Percentiles rank a stretch among this genome's conserved stretches.
Evolutionary conservation across 1,140 invertebrate genomes (phyloP).

Genomic region (Eupristina koningsbergeri): DNA sequence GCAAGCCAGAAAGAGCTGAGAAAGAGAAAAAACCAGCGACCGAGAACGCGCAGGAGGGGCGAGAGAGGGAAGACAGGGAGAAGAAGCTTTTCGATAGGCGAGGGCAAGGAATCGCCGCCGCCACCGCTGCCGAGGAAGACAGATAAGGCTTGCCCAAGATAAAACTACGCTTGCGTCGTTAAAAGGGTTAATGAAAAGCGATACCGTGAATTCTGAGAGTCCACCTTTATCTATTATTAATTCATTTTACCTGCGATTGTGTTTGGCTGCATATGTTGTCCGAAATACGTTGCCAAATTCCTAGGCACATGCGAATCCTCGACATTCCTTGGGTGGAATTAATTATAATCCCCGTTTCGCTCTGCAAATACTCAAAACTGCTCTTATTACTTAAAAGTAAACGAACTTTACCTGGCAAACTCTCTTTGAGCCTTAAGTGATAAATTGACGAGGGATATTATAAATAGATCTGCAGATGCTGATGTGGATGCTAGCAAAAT

Average conservation of each 20-base stretch:
- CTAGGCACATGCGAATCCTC: no score
- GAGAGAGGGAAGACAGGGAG: conserved; percentile 12
- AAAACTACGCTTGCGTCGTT: conserved; percentile 7
- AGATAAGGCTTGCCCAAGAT: conserved; percentile 26
- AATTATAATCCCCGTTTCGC: no score
- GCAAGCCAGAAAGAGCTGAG: conserved; percentile 29
- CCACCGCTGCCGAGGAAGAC: conserved; percentile 24
- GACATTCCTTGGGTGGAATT: no score
- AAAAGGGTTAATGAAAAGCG: conserved; percentile 24
- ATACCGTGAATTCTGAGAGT: background rate
- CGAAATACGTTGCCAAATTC: no score
- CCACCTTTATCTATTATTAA: background rate
- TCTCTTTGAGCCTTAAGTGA: background rate
- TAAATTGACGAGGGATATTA: background rate
- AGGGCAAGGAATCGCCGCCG: conserved; percentile 2
- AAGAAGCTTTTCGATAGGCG: conserved; percentile 27
- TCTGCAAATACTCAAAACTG: no score
- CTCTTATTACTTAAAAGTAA: background rate
- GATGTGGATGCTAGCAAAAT: background rate
- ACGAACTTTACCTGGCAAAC: background rate
- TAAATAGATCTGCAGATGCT: background rate
- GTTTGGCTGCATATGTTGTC: background rate
- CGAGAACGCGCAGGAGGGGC: background rate
- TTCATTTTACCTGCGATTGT: background rate
- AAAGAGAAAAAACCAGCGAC: conserved; percentile 20